These are phyloP conservation scores for Antechinus flavipes DNA, from an alignment of 2,113 vertebrate species.

Conservation along the genomic window DNA sequence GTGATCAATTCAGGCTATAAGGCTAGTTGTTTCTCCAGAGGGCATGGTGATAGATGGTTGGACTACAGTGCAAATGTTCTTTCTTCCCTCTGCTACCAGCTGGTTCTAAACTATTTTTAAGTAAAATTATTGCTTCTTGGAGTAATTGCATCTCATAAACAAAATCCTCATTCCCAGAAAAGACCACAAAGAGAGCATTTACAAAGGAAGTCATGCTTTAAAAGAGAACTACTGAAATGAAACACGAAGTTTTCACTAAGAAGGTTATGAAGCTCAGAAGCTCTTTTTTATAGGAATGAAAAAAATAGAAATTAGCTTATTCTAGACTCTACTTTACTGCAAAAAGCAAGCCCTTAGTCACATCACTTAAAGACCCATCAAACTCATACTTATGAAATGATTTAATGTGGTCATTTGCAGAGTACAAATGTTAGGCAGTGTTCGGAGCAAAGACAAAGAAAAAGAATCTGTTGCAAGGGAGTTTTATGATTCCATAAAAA, in stretches of 20 bases:
- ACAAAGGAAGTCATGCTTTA: background rate
- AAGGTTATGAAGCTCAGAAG: background rate
- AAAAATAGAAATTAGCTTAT: background rate
- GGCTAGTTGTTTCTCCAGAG: background rate
- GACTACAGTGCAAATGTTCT: background rate
- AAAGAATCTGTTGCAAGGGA: background rate
- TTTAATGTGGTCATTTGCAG: background rate
- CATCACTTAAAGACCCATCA: background rate
- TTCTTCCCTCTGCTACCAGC: background rate
- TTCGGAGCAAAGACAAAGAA: background rate
- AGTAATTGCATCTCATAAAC: slow-evolving; percentile 6
- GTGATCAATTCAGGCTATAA: background rate
- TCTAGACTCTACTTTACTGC: background rate
- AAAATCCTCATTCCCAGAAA: slow-evolving; percentile 5
- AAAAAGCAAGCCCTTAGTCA: background rate
- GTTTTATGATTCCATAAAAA: background rate
- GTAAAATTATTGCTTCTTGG: slow-evolving; percentile 50
- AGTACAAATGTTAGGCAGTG: background rate
- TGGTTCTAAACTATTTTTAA: slow-evolving; percentile 37
- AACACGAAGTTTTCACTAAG: background rate
- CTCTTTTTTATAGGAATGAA: background rate
- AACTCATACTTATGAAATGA: background rate
- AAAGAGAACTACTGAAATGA: background rate
- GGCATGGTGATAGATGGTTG: too few relatives aligned
- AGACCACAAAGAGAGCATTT: background rate